Evolutionary conservation across 2,113 vertebrate species (phyloP).

Genomic region (Corythoichthys haematopterus): DNA sequence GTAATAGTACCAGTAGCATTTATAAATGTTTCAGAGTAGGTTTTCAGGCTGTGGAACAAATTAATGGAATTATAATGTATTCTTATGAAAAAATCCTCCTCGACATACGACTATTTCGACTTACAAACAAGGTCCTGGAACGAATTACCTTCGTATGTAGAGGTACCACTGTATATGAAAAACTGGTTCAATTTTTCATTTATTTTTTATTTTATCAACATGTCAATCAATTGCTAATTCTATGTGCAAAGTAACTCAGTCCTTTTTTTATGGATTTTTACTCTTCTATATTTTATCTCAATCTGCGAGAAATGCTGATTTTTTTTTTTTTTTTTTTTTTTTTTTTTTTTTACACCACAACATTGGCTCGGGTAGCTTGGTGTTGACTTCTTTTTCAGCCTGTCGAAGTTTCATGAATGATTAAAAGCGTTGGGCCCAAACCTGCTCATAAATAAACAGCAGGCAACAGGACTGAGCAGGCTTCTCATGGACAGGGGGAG

Average conservation of each 20-base stretch:
- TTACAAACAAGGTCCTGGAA: too few species aligned
- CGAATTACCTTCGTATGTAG: too few species aligned
- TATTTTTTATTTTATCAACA: not conserved
- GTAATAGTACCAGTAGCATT: too few species aligned
- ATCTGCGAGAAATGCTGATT: slow-evolving; percentile 31
- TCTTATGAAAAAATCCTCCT: too few species aligned
- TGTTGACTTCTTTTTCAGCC: slow-evolving; percentile 63
- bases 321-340: slow-evolving; percentile 10
- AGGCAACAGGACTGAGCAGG: slow-evolving; percentile 61
- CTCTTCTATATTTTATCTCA: slow-evolving; percentile 18
- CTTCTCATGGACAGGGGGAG: slow-evolving; percentile 59
- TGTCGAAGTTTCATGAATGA: slow-evolving; percentile 73
- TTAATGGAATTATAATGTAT: too few species aligned
- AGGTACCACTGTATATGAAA: too few species aligned
- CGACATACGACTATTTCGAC: too few species aligned
- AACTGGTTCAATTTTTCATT: not conserved
- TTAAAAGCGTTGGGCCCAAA: slow-evolving; percentile 67
- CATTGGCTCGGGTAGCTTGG: slow-evolving; percentile 40
- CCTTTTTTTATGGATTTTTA: slow-evolving; percentile 19
- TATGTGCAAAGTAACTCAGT: not conserved
- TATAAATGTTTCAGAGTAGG: too few species aligned
- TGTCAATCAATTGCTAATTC: not conserved
- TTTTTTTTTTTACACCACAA: slow-evolving; percentile 18
- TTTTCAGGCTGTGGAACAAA: too few species aligned
- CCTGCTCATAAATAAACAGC: slow-evolving; percentile 77